Percentiles rank a stretch among this genome's conserved stretches.
These are phyloP conservation scores for Mya arenaria DNA, from an alignment of 1,140 invertebrate genomes.

Conservation along the genomic window DNA sequence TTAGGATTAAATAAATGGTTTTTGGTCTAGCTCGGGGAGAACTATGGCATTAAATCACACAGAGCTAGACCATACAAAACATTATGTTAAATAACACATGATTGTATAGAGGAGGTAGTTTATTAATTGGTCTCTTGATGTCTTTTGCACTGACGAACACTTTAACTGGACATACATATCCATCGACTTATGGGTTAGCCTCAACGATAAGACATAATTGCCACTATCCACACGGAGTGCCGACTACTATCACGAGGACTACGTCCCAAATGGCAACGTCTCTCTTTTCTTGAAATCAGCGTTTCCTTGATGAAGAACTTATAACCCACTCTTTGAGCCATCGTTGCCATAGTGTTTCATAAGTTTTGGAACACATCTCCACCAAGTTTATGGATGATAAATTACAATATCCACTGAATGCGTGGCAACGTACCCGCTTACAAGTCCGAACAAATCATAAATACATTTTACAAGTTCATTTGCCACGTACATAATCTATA, in stretches of 20 bases:
- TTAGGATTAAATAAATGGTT: not conserved
- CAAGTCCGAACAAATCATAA: too few species aligned
- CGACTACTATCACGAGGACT: slow-evolving; percentile 4
- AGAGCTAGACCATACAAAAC: too few species aligned
- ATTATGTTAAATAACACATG: too few species aligned
- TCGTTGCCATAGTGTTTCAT: slow-evolving; percentile 36
- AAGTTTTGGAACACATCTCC: slow-evolving; percentile 27
- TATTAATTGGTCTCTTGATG: not conserved
- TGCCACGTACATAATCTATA: too few species aligned
- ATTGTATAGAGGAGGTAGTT: not conserved
- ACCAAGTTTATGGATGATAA: slow-evolving; percentile 15
- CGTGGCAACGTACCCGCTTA: too few species aligned
- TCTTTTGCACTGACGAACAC: not conserved
- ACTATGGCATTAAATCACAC: not conserved
- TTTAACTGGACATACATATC: slow-evolving; percentile 20
- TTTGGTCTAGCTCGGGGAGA: not conserved
- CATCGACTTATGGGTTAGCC: slow-evolving; percentile 11
- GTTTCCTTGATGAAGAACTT: not conserved
- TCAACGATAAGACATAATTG: slow-evolving; percentile 20
- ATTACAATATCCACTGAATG: not conserved
- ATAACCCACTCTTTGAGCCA: slow-evolving; percentile 47
- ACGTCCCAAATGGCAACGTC: slow-evolving; percentile 3
- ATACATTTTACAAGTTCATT: too few species aligned
- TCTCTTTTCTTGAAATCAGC: not conserved
- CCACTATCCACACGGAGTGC: slow-evolving; percentile 19